These are phyloP conservation scores for Bursaphelenchus mucronatus DNA, from an alignment of 1,140 invertebrate genomes.

Conservation along the genomic window DNA sequence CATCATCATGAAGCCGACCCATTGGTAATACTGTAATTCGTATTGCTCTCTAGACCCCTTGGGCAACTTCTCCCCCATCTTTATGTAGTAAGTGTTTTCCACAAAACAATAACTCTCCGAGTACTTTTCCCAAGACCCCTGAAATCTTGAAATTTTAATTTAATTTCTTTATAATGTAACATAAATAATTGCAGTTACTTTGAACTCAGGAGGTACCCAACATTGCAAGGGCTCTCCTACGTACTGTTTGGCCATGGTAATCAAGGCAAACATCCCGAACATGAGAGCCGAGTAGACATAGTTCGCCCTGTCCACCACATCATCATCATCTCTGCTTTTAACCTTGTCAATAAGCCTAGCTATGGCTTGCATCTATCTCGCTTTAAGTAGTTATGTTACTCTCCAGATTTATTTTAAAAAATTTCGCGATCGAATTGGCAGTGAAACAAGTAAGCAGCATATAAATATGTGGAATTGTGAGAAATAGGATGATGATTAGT, in stretches of 20 bases:
- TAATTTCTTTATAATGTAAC: not conserved
- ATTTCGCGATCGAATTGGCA: too few relatives aligned
- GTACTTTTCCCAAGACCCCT: constrained; percentile 29
- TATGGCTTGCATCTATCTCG: too few relatives aligned
- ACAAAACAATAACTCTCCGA: constrained; percentile 41
- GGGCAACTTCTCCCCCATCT: constrained; percentile 24
- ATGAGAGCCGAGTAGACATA: constrained; percentile 35
- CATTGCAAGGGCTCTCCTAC: constrained; percentile 44
- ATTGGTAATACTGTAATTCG: constrained; percentile 41
- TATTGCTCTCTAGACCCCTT: constrained; percentile 21
- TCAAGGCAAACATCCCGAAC: constrained; percentile 30
- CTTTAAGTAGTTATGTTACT: too few relatives aligned
- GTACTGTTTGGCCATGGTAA: constrained; percentile 39
- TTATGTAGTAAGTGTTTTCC: constrained; percentile 43
- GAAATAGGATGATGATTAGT: too few relatives aligned
- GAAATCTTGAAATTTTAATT: not conserved
- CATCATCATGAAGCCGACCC: constrained; percentile 37
- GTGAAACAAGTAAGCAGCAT: too few relatives aligned
- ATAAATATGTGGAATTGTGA: too few relatives aligned
- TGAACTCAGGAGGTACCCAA: constrained; percentile 41
- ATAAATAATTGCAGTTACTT: constrained; percentile 3
- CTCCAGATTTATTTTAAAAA: too few relatives aligned
- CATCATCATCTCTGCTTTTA: constrained; percentile 33
- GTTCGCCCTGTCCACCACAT: constrained; percentile 37
- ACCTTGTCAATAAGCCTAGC: constrained; percentile 2